phyloP scores from a whole-genome alignment of 2,797 vertebrate species.

The Eidolon dupreanum region DNA sequence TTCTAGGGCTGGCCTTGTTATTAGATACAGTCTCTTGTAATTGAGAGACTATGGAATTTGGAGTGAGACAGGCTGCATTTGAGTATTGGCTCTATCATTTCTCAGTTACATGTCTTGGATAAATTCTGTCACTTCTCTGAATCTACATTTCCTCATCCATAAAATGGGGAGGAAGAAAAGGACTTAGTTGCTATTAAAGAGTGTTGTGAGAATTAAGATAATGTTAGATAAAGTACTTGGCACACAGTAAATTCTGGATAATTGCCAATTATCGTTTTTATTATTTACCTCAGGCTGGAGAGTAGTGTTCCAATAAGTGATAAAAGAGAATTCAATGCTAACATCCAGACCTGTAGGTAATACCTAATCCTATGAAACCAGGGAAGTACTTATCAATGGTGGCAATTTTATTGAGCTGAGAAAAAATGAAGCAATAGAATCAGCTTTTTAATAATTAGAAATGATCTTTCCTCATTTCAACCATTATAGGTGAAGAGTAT shows the following conservation, averaged over 20 bases:
- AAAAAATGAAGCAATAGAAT: background rate
- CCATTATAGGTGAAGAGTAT: background rate
- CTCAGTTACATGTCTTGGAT: background rate
- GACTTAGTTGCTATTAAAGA: background rate
- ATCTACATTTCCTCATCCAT: background rate
- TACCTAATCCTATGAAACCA: background rate
- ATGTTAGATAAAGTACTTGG: background rate
- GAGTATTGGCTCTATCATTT: background rate
- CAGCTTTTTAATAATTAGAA: background rate
- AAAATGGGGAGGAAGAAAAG: background rate
- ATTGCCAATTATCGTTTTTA: background rate
- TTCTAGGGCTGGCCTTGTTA: background rate
- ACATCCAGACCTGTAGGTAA: background rate
- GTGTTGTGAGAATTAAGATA: background rate
- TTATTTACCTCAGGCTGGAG: background rate
- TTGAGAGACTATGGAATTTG: background rate
- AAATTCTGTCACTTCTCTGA: background rate
- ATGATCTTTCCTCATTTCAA: background rate
- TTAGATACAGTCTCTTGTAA: background rate
- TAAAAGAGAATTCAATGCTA: background rate
- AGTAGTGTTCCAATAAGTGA: background rate
- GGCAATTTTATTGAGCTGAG: background rate
- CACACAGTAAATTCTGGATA: background rate
- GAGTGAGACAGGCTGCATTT: background rate
- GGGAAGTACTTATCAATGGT: background rate